Base-by-base conservation (phyloP, 1,140 invertebrate species). In the Brachionus manjavacas region DNA sequence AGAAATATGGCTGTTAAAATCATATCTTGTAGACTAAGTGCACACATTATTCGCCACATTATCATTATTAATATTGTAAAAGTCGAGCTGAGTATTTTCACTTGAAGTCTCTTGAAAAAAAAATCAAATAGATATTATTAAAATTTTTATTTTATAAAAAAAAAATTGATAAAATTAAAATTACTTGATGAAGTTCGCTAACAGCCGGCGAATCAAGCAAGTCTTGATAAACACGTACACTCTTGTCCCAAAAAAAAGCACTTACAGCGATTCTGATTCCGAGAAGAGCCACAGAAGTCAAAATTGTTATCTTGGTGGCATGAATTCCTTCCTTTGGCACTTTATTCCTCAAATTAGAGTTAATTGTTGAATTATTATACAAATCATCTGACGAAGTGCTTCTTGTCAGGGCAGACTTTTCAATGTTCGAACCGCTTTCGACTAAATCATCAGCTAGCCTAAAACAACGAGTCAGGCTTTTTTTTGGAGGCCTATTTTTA, bases 211-310 rank as follows among this genome's bases (percentile, higher is more conserved):
- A 31, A 46, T 83, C 80, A 23, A 83, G 35, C 23, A 83, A 28
- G 46, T 66, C 80, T 28, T 66, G 35, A 46, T 83, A 83, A 2
- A 20, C 20, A n/a, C n/a, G 80, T 7, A 83, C 80, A 68, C n/a
- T 83, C 6, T 43, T 20, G 28, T 83, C 80, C 80, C 80, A 83
- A 46, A 83, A 83, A 7, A 83, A 64, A 12, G 80, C 80, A 80
- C 49, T 80, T 39, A 80, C 31, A 20, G 78, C 78, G 2, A 80
- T 20, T 80, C 78, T 43, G n/a, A 80, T 60, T 9, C 49, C 78
- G 9, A 80, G 35, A 35, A 80, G 16, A 4, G n/a, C 31, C 23
- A 80, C 55, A 39, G 49, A 41, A 8, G 28, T 39, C 3, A 80
- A 16, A 43, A 80, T 64, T 7, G 43, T 31, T 12, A 35, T 55